A percentile compares a stretch with the other conserved stretches of the same genome.
Evolutionary conservation across 2,113 vertebrate genomes (phyloP).

Genomic region (Corapipo altera): DNA sequence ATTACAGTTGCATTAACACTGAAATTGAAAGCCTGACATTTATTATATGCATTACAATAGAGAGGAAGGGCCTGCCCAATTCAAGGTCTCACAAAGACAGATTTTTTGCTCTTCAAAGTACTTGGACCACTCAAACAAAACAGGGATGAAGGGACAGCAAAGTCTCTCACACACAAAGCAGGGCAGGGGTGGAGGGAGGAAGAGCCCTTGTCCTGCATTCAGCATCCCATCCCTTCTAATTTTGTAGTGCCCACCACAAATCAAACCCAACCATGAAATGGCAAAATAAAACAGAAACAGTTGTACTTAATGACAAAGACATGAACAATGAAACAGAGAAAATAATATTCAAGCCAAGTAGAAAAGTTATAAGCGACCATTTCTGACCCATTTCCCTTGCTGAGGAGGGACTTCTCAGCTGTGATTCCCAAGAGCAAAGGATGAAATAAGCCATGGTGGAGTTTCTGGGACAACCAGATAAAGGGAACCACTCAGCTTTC

Average conservation of each 20-base stretch:
- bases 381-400: fast-evolving
- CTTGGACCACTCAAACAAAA: not conserved
- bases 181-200: not conserved
- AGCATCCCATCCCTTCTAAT: not conserved
- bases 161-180: not conserved
- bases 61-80: too few species aligned
- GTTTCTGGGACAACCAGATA: not conserved
- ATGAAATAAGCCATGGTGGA: not conserved
- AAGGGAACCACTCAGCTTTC: not conserved
- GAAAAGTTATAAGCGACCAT: not conserved
- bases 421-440: not conserved
- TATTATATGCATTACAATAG: too few species aligned
- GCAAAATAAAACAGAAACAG: not conserved
- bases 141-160: not conserved
- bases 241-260: not conserved
- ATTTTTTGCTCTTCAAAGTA: not conserved
- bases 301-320: not conserved
- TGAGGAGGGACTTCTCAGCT: not conserved
- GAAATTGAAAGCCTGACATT: not conserved
- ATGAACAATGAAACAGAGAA: not conserved
- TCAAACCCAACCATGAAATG: not conserved
- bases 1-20: too few species aligned
- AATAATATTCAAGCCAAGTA: fast-evolving
- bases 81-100: not conserved
- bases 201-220: not conserved